Base-by-base conservation (phyloP, 1,140 invertebrate genomes). In the Drosophila tristis region DNA sequence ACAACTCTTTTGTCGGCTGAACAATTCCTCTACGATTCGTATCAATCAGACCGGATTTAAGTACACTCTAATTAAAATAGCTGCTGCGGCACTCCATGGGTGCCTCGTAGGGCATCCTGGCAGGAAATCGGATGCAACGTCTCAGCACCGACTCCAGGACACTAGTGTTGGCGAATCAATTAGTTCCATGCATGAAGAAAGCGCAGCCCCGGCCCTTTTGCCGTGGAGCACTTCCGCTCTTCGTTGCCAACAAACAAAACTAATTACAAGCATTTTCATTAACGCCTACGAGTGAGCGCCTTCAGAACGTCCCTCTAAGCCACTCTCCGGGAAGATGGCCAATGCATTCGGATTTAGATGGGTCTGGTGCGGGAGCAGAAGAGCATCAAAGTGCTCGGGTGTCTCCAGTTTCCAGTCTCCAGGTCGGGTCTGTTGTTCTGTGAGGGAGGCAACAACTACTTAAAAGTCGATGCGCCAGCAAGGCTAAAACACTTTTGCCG, bases 191-290 rank as follows among this genome's bases (percentile, higher is more conserved):
- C 81, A 85, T 86, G 82, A 76, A 59, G 71, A 75, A 72, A 74
- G 81, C 63, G 64, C 72, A 63, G 61, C 71, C 64, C 60, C 68
- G 68, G 82, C 74, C 65, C 71, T 87, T 85, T 87, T 87, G 74
- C 73, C 15, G 16, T 8, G 50, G 43, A 74, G 77, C 68, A 85
- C 70, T 86, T 81, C 82, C 82, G 80, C 63, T 71, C 62, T 65
- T 75, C 53, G 77, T 58, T 74, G 76, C 84, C 82, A 89, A 87
- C 82, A 87, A 87, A 87, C 78, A 87, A 87, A 87, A 87, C 82
- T 82, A 87, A 87, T 87, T 87, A 87, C 82, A 87, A 82, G 84
- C 84, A 79, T 87, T 87, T 87, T 87, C 82, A 87, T 87, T 87
- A 87, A 87, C 82, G 82, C 82, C 84, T 87, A 89, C 82, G 64